Evolutionary conservation across 37 sponge, comb jelly and placozoan genomes (phyloP), one percentile per base, ranked within the genome.

Genomic region (Geodia barretti): DNA sequence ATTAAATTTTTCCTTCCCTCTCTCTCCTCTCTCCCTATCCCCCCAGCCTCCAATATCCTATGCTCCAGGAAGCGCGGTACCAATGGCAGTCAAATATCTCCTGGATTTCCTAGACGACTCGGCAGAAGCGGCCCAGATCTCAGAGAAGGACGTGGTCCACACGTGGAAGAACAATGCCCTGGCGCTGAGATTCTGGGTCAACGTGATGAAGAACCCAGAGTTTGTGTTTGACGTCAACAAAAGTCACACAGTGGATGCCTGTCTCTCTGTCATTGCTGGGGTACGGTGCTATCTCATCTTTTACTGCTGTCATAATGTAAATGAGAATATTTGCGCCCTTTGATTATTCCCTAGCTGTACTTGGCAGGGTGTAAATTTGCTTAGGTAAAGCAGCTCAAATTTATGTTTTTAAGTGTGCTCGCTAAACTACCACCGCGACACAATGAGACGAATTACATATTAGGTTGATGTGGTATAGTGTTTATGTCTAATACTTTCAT

Each of bases 201-300:
- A 95, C 87, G 36, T 98, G 26, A 94, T 98, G 41, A 98, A 98
- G 91, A 98, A 98, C 74, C 99, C 99, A 25, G 96, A 98, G 60
- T 96, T 96, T 84, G 83, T 96, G 21, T 96, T 98, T 75, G 97
- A 94, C 78, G 88, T 98, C 71, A 77, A 98, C 82, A 98, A 98
- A 76, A 87, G 95, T 1, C 76, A 85, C 35, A 95, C 92, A 25
- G 90, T 98, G 81, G 99, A 98, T 68, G 60, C 92, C 60, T 98
- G 92, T 64, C 78, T 98, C 41, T 80, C 94, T 0, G 89, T 96
- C 3, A 72, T 98, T 20, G 94, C 97, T 36, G 93, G 87, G 82
- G 87, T 87, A 41, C n/a, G n/a, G n/a, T n/a, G 78, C 62, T n/a
- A n/a, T n/a, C n/a, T n/a, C n/a, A n/a, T n/a, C n/a, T n/a, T n/a